phyloP scores from a whole-genome alignment of 2,797 vertebrate genomes.

The Propithecus perrieri region DNA sequence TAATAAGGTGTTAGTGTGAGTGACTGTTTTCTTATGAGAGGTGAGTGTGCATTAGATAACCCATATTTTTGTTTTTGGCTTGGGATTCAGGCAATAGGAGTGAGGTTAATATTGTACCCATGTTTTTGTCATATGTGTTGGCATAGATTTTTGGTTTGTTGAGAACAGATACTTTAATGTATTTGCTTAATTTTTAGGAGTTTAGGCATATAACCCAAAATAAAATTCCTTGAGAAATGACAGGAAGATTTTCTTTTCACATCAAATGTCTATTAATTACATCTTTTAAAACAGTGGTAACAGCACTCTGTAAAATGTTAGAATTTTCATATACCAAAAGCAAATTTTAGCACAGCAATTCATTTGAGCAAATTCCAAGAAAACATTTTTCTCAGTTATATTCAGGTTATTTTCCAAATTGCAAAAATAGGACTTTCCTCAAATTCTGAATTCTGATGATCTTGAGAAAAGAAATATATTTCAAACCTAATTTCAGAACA shows the following conservation, averaged over 20 bases:
- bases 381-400: conserved; percentile 53
- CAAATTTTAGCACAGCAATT: conserved; percentile 60
- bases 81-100: not conserved
- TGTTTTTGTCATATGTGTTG: conserved; percentile 36
- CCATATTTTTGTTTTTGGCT: not conserved
- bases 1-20: not conserved
- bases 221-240: conserved; percentile 58
- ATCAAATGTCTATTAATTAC: conserved; percentile 68
- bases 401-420: conserved; percentile 73
- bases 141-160: conserved; percentile 25
- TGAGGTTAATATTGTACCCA: not conserved
- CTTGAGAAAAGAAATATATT: conserved; percentile 66
- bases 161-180: conserved; percentile 47
- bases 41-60: not conserved
- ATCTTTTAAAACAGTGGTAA: conserved; percentile 46
- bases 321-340: conserved; percentile 66
- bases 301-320: conserved; percentile 61
- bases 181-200: conserved; percentile 55
- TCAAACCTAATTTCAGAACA: conserved; percentile 54
- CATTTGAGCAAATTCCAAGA: conserved; percentile 65
- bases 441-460: conserved; percentile 65
- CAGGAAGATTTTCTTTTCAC: conserved; percentile 50
- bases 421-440: conserved; percentile 73
- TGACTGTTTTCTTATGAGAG: not conserved
- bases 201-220: conserved; percentile 46